Conservation (phyloP, 1,140 invertebrate species). For the Bombus picipes region DNA sequence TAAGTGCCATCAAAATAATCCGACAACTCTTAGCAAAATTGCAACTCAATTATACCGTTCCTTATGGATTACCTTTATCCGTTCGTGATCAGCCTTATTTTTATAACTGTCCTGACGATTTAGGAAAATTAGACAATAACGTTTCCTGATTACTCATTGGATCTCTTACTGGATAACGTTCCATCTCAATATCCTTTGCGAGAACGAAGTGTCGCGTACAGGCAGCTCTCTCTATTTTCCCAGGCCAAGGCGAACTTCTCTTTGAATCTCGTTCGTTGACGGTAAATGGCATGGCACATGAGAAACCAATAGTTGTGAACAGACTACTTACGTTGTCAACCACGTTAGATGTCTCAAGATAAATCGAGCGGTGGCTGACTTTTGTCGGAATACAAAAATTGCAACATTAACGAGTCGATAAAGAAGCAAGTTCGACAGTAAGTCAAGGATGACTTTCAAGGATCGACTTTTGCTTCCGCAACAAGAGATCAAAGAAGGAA, state of each 20-base stretch:
- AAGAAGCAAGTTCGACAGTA: neutral
- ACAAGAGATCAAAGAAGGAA: neutral
- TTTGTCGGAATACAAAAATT: conserved; percentile 34
- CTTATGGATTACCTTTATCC: no score
- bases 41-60: neutral
- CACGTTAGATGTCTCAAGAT: conserved; percentile 22
- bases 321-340: conserved; percentile 14
- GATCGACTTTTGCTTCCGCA: neutral
- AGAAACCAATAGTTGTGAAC: conserved; percentile 44
- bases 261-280: conserved; percentile 31
- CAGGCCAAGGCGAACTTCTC: neutral
- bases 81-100: no score
- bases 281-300: conserved; percentile 4
- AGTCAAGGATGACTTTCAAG: neutral
- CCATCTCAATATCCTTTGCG: conserved; percentile 45
- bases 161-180: conserved; percentile 15
- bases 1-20: neutral
- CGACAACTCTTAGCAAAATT: neutral
- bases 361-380: conserved; percentile 35
- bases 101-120: no score
- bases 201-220: conserved; percentile 40
- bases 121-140: no score
- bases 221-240: conserved; percentile 36
- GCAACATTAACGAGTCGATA: neutral
- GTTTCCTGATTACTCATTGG: neutral